phyloP scores from a whole-genome alignment of 2,797 vertebrate species.

The Microctenopoma stevenorrisi region DNA sequence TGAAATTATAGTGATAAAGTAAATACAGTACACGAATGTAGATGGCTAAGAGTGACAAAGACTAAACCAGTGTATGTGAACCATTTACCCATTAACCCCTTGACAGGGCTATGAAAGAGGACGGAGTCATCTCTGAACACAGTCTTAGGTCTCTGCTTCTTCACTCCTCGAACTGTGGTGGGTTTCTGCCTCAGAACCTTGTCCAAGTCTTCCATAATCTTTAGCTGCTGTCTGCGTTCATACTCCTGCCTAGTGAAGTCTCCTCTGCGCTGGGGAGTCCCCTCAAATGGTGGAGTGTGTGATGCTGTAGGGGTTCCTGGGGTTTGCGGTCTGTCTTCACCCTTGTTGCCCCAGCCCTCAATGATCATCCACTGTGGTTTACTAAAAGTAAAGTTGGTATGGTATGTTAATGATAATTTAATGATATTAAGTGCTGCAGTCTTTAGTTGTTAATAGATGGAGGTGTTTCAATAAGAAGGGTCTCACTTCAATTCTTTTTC shows the following conservation, averaged over 20 bases:
- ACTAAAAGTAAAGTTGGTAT: constrained; percentile 35
- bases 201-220: constrained; percentile 93
- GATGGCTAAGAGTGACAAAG: neutral
- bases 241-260: constrained; percentile 91
- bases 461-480: neutral
- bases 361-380: constrained; percentile 85
- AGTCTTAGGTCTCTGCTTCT: constrained; percentile 90
- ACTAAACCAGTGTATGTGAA: neutral
- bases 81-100: constrained; percentile 88
- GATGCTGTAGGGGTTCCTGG: constrained; percentile 74
- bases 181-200: constrained; percentile 91
- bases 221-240: constrained; percentile 89
- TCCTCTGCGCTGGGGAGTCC: constrained; percentile 84
- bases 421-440: neutral
- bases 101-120: constrained; percentile 88
- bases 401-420: no score
- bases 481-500: constrained; percentile 89
- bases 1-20: neutral
- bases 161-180: constrained; percentile 84
- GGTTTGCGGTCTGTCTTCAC: constrained; percentile 75
- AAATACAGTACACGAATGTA: constrained; percentile 1
- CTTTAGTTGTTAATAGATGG: neutral
- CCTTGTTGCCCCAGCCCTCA: constrained; percentile 78
- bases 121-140: constrained; percentile 91
- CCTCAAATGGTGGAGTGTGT: constrained; percentile 75